Base-by-base conservation (phyloP, 2,888 invertebrate genomes). In the Notodonta ziczac region DNA sequence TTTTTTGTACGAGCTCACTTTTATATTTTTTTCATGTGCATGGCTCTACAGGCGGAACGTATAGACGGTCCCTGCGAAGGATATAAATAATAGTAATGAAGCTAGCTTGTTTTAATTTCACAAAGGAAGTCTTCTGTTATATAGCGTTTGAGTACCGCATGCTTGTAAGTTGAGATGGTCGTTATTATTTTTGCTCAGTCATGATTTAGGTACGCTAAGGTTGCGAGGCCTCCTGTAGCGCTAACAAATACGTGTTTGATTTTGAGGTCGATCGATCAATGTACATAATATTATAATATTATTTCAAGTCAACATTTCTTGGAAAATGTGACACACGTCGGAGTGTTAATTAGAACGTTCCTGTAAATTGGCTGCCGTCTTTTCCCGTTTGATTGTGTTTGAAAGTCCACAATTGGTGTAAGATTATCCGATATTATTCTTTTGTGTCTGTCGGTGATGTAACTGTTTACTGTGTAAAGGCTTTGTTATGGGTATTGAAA, bases 161-260 rank as follows among this genome's bases (percentile, higher is more conserved):
- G 63, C 66, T 66, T 65, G 66, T 67, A 71, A 69, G 48, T 40
- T 44, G 57, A 59, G 68, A 63, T 59, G 63, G 65, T 70, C 64
- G 67, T 72, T 66, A 70, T 73, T 66, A 74, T 74, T 78, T 77
- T 73, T 62, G 76, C 74, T 65, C 73, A 65, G 76, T 80, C 78
- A 82, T 80, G 78, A 77, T 78, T 81, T 76, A 72, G 76, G 74
- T 72, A 66, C 71, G 62, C 72, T 76, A 75, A 76, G 66, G 61
- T 58, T 64, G 61, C 56, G 59, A 52, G 72, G 71, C 77, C 81
- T 76, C 80, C 80, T 73, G 80, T 66, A 74, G 80, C 60, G 83
- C 65, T 59, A 65, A 68, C 69, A 79, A 72, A 75, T 72, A 61
- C 64, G 58, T 61, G 62, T 70, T 74, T 69, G 62, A 66, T 63